Conservation (phyloP, 2,797 vertebrate species). For the Sciurus vulgaris region DNA sequence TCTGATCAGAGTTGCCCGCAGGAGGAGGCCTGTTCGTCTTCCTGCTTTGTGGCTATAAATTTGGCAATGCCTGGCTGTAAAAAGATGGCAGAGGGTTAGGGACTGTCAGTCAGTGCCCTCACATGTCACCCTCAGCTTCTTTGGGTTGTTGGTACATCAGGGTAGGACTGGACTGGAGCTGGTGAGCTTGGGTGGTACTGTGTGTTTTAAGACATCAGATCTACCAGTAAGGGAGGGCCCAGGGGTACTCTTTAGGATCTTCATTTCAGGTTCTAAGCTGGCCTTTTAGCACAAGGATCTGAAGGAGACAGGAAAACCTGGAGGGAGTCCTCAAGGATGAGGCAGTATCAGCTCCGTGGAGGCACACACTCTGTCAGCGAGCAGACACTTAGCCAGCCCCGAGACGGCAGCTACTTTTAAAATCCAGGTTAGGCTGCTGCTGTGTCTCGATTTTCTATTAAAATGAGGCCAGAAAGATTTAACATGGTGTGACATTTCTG, state of each 20-base stretch:
- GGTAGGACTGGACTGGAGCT: background rate
- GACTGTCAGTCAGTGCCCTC: background rate
- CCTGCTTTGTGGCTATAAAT: background rate
- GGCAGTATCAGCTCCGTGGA: background rate
- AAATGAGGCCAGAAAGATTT: background rate
- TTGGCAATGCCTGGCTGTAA: background rate
- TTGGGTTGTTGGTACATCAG: background rate
- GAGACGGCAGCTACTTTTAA: background rate
- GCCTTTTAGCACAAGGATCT: background rate
- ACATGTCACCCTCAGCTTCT: accelerated
- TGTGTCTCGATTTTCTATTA: background rate
- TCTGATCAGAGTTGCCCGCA: background rate
- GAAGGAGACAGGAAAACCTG: background rate
- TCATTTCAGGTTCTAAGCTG: background rate
- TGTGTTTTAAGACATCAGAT: background rate
- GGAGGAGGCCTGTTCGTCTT: background rate
- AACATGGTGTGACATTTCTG: background rate
- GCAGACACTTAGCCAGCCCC: background rate
- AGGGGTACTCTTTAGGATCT: background rate
- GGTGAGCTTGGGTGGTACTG: background rate
- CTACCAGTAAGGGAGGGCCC: background rate
- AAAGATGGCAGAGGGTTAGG: background rate
- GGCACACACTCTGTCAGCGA: background rate
- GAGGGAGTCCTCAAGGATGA: background rate
- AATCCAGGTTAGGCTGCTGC: background rate